Conservation (phyloP, 2,113 vertebrate genomes). For the Bubo blakistoni region DNA sequence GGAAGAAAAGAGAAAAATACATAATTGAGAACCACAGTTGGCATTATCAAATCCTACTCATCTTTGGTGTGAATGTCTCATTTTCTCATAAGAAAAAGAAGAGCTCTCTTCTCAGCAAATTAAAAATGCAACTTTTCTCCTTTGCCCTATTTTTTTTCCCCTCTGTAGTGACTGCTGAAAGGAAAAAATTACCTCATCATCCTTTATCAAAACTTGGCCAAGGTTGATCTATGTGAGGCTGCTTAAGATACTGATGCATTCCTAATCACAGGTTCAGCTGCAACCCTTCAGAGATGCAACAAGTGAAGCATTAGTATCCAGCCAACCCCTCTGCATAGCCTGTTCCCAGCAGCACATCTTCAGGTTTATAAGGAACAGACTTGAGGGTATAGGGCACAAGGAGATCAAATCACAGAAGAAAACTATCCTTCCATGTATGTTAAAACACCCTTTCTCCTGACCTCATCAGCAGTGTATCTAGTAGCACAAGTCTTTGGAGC, state of each 20-base stretch:
- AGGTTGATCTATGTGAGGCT: neutral
- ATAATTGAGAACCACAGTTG: neutral
- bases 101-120: neutral
- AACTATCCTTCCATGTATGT: rapidly evolving
- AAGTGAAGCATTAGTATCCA: neutral
- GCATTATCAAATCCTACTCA: neutral
- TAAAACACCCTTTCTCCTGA: neutral
- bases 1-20: neutral
- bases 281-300: neutral
- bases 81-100: neutral
- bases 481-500: neutral
- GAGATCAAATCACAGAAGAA: neutral
- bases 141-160: neutral
- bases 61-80: neutral
- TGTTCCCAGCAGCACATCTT: neutral
- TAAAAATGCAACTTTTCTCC: neutral
- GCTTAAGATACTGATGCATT: neutral
- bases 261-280: neutral
- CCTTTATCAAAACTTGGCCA: neutral
- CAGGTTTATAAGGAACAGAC: neutral
- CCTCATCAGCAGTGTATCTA: rapidly evolving
- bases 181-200: neutral
- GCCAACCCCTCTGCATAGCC: too few relatives aligned
- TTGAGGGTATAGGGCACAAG: neutral
- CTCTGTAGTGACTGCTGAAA: neutral